These are phyloP conservation scores for Rhopilema esculentum DNA, from an alignment of 30 jellyfish, hydroid and myxozoan genomes.

Conservation along the genomic window DNA sequence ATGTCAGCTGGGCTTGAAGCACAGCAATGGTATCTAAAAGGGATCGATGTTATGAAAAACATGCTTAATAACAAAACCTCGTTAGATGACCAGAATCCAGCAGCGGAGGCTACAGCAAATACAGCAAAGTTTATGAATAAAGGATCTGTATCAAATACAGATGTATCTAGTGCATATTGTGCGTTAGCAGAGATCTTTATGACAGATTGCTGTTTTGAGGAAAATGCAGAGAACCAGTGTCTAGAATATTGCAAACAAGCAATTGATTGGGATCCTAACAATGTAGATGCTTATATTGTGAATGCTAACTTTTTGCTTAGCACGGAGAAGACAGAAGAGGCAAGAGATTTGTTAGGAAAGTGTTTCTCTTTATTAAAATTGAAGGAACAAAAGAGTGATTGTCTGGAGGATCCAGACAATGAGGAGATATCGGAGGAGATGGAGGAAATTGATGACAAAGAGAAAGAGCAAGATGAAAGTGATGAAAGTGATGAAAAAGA, in stretches of 20 bases:
- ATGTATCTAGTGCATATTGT: slow-evolving; percentile 88
- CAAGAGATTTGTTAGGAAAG: slow-evolving; percentile 34
- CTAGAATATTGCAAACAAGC: slow-evolving; percentile 84
- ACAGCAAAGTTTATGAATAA: neutral
- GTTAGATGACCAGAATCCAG: neutral
- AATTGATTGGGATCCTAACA: slow-evolving; percentile 60
- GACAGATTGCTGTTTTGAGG: slow-evolving; percentile 96
- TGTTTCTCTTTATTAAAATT: slow-evolving; percentile 72
- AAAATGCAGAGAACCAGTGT: slow-evolving; percentile 84
- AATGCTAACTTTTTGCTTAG: slow-evolving; percentile 82
- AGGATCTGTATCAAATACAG: slow-evolving; percentile 27
- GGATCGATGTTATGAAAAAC: slow-evolving; percentile 85
- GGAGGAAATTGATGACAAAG: neutral
- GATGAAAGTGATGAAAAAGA: slow-evolving; percentile 19
- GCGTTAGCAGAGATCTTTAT: slow-evolving; percentile 90
- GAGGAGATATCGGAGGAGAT: slow-evolving; percentile 21
- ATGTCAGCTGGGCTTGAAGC: slow-evolving; percentile 88
- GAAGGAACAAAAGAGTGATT: neutral
- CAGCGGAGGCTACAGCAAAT: neutral
- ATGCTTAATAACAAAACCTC: slow-evolving; percentile 23
- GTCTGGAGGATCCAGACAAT: slow-evolving; percentile 16
- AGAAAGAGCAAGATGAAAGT: neutral
- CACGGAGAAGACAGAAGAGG: slow-evolving; percentile 75
- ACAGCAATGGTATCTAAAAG: slow-evolving; percentile 80
- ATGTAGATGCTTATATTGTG: slow-evolving; percentile 81